Evolutionary conservation across 2,113 vertebrate genomes (phyloP), one percentile per base, ranked within the genome.

Genomic region (Urocitellus parryii): DNA sequence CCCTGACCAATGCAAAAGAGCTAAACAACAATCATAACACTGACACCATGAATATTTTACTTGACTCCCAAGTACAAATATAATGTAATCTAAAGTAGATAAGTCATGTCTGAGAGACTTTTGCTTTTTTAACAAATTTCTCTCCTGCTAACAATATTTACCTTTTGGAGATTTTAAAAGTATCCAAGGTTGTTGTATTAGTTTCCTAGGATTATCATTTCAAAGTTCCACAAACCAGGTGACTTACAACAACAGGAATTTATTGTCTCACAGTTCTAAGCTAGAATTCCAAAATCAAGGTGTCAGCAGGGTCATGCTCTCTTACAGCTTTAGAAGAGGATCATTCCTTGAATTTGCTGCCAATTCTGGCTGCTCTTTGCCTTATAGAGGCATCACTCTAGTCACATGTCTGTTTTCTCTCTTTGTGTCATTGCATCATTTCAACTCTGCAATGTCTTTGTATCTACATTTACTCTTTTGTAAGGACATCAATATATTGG

Each of bases 61-160:
- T 92, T 84, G 45, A 12, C 12, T 74, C 48, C 17, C 77, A 73
- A 78, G n/a, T 90, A 82, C 2, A 95, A 87, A 39, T 48, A n/a
- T 48, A 82, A 32, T 81, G n/a, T 76, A 89, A 90, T 68, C 24
- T 90, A 82, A 94, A 68, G 14, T 7, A 83, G 37, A 68, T 20
- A 91, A 51, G 20, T 25, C 7, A 18, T 70, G 2, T 70, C 39
- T 84, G 73, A 25, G 84, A 79, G 20, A 63, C 24, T 58, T 42
- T 88, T 92, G 45, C 16, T 78, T 25, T 91, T 93, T 96, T 77
- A 20, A 92, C 45, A 94, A 65, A 86, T 67, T 76, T 82, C 53
- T 84, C 67, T 45, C 84, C 84, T 70, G 18, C 51, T 76, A 92
- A 72, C 63, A 96, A 81, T 85, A 94, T 91, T 89, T 85, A 81